Conservation (phyloP, 2,888 invertebrate species). For the Stenurella melanura region DNA sequence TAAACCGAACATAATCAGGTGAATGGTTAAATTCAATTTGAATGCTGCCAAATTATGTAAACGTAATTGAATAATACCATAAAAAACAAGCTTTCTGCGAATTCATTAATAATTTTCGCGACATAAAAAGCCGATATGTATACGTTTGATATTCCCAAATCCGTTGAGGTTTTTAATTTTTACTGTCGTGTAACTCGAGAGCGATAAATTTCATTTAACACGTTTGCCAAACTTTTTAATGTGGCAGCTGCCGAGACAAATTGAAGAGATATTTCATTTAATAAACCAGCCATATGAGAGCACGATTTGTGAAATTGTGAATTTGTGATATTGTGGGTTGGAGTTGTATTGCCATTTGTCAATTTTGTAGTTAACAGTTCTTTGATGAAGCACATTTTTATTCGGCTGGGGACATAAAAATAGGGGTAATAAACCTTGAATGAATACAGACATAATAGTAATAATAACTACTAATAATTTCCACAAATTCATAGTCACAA, state of each 20-base stretch:
- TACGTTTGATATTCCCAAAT: not conserved
- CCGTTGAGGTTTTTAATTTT: not conserved
- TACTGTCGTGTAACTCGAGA: not conserved
- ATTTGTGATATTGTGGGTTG: not conserved
- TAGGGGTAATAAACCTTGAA: too few relatives aligned
- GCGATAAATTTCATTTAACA: not conserved
- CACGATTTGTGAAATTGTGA: not conserved
- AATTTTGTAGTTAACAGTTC: not conserved
- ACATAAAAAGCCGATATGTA: not conserved
- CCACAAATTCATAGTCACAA: too few relatives aligned
- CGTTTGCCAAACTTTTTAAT: not conserved
- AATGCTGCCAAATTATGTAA: not conserved
- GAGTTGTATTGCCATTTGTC: not conserved
- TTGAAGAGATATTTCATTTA: not conserved
- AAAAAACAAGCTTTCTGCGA: not conserved
- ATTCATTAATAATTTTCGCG: conserved; percentile 1
- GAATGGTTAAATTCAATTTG: not conserved
- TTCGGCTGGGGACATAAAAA: too few relatives aligned
- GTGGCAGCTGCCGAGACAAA: not conserved
- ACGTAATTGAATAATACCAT: not conserved
- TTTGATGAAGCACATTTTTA: too few relatives aligned
- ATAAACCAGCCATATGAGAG: not conserved
- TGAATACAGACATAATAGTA: too few relatives aligned
- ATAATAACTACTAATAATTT: too few relatives aligned
- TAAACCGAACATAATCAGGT: not conserved